phyloP scores from a whole-genome alignment of 2,888 invertebrate genomes.

The Eristalis tenax region DNA sequence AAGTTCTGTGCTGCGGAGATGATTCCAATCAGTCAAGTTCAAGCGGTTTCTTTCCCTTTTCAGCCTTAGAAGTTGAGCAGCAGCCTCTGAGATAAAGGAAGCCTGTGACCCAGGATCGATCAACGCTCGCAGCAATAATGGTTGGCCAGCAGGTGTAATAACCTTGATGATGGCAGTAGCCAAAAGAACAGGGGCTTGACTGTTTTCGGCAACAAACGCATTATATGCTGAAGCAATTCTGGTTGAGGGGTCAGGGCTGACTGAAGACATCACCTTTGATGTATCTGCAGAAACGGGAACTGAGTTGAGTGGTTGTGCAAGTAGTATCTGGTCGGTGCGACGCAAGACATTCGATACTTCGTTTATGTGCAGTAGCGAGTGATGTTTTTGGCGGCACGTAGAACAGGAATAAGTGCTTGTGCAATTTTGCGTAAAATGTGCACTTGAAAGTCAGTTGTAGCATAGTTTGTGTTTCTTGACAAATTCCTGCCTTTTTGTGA shows the following conservation, averaged over 20 bases:
- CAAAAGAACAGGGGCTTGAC: not conserved
- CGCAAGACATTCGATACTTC: constrained; percentile 16
- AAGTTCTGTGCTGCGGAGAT: constrained; percentile 12
- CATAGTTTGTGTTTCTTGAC: no score
- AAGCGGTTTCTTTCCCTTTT: no score
- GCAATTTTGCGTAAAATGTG: no score
- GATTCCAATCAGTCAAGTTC: constrained; percentile 1
- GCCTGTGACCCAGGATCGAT: constrained; percentile 6
- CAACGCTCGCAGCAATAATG: not conserved
- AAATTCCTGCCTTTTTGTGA: not conserved
- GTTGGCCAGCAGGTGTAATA: not conserved
- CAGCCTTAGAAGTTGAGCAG: not conserved
- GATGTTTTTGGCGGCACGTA: no score
- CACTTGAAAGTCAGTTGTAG: no score
- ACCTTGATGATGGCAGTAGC: constrained; percentile 21
- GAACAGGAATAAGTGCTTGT: no score
- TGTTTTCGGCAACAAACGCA: constrained; percentile 7
- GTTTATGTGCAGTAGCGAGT: no score
- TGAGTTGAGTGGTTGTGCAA: not conserved
- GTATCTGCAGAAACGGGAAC: not conserved
- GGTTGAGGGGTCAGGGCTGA: not conserved
- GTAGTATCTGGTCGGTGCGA: not conserved
- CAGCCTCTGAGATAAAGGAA: constrained; percentile 28
- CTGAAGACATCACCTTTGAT: not conserved
- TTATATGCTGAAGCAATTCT: constrained; percentile 6